Base-by-base conservation (phyloP, 1,140 invertebrate genomes). In the Caenorhabditis tropicalis region DNA sequence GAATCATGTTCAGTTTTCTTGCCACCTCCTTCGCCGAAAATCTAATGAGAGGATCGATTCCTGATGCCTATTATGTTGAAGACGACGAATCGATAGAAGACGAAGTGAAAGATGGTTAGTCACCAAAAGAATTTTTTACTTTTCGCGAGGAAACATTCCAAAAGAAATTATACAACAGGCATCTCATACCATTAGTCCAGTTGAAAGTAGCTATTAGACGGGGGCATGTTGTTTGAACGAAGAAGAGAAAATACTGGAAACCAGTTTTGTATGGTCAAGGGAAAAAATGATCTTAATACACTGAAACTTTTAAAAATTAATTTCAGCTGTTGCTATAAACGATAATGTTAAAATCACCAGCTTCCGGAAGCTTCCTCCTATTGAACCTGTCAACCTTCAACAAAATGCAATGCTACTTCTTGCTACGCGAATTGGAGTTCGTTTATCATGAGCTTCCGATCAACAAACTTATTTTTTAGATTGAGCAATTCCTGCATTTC, bases 371-470 rank as follows among this genome's bases (percentile, higher is more conserved):
- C 36, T 46, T 24, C 36, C 65, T 21, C 29, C 65, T 24, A 19
- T 74, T 74, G 65, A 27, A 10, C 9, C 36, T 4, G 2, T 33
- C 43, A 19, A 10, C 12, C 36, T 74, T 1, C 65, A 74, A 43
- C 65, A 74, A 24, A 74, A 74, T 24, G 65, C 65, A 24, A 74
- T 74, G 65, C 65, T 74, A 2, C 65, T 74, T 2, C 65, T 74
- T 43, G 65, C 65, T 2, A 43, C 65, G 27, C 12, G 65, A 9
- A 16, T 46, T 43, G 65, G 65, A 19, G 65, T 74, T 19, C 39
- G 65, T 5, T 16, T 43, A 43, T 46, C 2, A n/a, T n/a, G n/a
- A n/a, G n/a, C n/a, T n/a, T n/a, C n/a, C n/a, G n/a, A n/a, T n/a
- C n/a, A n/a, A n/a, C n/a, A n/a, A 27, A 27, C n/a, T 27, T 65